A percentile compares a stretch with the other conserved stretches of the same genome.
Conservation (phyloP, 2,113 vertebrate genomes). For the Lycaon pictus region DNA sequence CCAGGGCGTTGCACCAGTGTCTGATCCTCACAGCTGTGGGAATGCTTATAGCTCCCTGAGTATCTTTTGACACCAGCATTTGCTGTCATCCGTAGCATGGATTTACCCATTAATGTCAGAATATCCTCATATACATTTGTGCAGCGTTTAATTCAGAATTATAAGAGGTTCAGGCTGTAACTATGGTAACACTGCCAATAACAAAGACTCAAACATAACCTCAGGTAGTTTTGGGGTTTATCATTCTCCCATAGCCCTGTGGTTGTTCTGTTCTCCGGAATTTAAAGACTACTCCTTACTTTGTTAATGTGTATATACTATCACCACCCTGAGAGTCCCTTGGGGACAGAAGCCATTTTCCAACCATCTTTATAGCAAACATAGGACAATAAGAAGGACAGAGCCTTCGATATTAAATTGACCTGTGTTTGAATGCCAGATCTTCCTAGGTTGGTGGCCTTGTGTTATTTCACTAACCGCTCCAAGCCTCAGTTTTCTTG, state of each 20-base stretch:
- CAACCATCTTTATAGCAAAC: not conserved
- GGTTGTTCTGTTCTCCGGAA: not conserved
- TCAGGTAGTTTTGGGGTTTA: not conserved
- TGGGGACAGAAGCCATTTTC: not conserved
- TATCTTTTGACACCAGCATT: not conserved
- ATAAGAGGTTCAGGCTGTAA: not conserved
- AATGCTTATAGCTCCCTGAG: not conserved
- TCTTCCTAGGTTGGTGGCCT: not conserved
- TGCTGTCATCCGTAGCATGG: not conserved
- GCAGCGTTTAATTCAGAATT: constrained; percentile 8
- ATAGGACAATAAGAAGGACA: not conserved
- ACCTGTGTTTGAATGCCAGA: not conserved
- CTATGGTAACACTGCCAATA: not conserved
- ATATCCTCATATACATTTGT: not conserved
- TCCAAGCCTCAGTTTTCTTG: not conserved
- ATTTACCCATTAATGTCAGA: not conserved
- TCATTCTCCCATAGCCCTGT: not conserved
- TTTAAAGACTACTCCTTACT: not conserved
- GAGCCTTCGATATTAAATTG: not conserved
- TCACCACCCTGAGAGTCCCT: not conserved
- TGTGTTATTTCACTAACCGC: not conserved
- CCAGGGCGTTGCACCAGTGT: too few species aligned
- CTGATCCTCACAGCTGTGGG: not conserved
- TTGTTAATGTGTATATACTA: fast-evolving
- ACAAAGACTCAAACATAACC: not conserved